Evolutionary conservation across 2,888 invertebrate genomes (phyloP), one percentile per base, ranked within the genome.

Genomic region (Drosophila atripex): DNA sequence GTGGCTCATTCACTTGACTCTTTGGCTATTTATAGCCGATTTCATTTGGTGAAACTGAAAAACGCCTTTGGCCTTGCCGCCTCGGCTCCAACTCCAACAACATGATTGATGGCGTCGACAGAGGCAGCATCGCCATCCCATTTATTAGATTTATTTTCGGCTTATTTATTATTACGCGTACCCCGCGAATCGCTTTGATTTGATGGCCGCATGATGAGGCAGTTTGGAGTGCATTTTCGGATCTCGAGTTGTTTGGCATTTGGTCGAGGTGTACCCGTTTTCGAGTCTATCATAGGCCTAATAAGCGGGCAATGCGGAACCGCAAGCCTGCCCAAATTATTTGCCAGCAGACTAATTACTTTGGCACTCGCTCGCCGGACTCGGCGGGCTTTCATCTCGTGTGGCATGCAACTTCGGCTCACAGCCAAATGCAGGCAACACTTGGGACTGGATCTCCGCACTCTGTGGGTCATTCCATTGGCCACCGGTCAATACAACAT

Each of bases 71-170:
- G 86, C 74, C 70, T 71, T 63, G 65, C 63, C 60, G 43, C 14
- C 16, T n/a, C 32, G 21, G 49, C 47, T 55, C 47, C 41, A 45
- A n/a, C 39, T 41, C 50, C 66, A 57, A 52, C 84, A n/a, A n/a
- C n/a, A n/a, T 86, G 84, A 84, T 84, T 88, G 80, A 84, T 88
- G 84, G 78, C 76, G 84, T 88, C 73, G 72, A 87, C 78, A 75
- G 69, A 43, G 66, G 53, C 45, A 69, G 54, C 49, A 66, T 55
- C 18, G 39, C 39, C 51, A 80, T 53, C 58, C 57, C 47, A 65
- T 72, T 79, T 83, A 52, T 38, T 83, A 73, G 80, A 88, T 88
- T 80, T 86, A 86, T 86, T 86, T 84, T 78, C 78, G 76, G 75
- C 66, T 77, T 73, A 73, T 75, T 83, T 80, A 58, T 80, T 84